Conservation (phyloP, 2,888 invertebrate species). For the Callyntrura guangdongensis region DNA sequence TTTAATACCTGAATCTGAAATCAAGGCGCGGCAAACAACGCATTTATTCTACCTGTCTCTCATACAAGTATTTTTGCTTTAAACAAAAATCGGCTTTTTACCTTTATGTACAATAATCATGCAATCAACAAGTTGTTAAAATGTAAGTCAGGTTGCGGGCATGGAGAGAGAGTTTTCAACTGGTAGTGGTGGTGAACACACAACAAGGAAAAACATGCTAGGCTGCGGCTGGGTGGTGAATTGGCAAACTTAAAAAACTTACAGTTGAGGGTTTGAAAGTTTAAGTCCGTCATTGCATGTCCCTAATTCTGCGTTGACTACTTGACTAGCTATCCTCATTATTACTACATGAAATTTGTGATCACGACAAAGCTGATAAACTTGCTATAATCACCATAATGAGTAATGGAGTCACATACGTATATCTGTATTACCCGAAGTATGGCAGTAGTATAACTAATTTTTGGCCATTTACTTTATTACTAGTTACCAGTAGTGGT, state of each 20-base stretch:
- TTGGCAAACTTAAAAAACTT: neutral
- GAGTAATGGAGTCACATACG: neutral
- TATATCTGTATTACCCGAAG: neutral
- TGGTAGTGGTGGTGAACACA: neutral
- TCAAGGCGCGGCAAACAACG: conserved; percentile 12
- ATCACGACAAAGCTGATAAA: conserved; percentile 33
- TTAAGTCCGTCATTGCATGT: conserved; percentile 5
- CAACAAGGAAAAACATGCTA: neutral
- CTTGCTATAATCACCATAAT: conserved; percentile 5
- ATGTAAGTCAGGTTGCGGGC: neutral
- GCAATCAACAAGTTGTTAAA: conserved; percentile 30
- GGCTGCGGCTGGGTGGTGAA: neutral
- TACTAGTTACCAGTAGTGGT: too few relatives aligned
- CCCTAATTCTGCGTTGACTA: neutral
- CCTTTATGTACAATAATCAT: conserved; percentile 31
- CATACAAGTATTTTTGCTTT: neutral
- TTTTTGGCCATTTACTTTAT: neutral
- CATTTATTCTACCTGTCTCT: neutral
- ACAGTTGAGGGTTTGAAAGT: neutral
- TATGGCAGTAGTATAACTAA: neutral
- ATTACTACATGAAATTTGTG: conserved; percentile 32
- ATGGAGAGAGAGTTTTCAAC: neutral
- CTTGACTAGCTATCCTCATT: neutral
- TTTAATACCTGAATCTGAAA: conserved; percentile 18
- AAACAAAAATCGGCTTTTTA: neutral